A percentile compares a stretch with the other conserved stretches of the same genome.
phyloP scores from a whole-genome alignment of 2,113 vertebrate genomes.

The Clarias batrachus region DNA sequence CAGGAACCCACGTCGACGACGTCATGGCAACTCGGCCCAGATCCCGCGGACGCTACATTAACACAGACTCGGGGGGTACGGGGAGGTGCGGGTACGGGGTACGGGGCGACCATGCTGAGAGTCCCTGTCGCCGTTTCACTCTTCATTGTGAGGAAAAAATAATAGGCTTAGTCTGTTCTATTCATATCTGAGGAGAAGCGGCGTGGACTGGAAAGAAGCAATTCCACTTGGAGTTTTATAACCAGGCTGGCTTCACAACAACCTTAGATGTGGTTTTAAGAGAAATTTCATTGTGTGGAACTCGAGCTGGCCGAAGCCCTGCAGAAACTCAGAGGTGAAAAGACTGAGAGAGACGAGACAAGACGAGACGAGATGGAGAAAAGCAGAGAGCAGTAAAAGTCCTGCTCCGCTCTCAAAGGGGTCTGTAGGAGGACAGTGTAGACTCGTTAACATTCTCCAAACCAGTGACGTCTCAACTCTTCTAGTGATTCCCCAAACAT shows the following conservation, averaged over 20 bases:
- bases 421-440: neutral
- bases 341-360: neutral
- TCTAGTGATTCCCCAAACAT: neutral
- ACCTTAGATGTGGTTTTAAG: conserved; percentile 59
- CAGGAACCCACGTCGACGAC: conserved; percentile 46
- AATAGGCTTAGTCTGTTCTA: conserved; percentile 75
- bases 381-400: conserved; percentile 59
- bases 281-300: conserved; percentile 59
- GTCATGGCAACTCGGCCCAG: conserved; percentile 45
- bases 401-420: neutral
- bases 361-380: neutral
- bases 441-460: neutral
- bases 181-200: conserved; percentile 67
- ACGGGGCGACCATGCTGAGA: conserved; percentile 62
- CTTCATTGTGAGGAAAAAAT: conserved; percentile 67
- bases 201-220: conserved; percentile 54
- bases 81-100: conserved; percentile 33
- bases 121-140: conserved; percentile 47
- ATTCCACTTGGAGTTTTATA: conserved; percentile 58
- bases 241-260: conserved; percentile 51
- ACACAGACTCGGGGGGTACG: conserved; percentile 44
- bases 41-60: conserved; percentile 34
- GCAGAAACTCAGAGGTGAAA: conserved; percentile 34
- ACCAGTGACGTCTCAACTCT: neutral
- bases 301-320: conserved; percentile 49